Evolutionary conservation across 2,888 invertebrate species (phyloP), one percentile per base, ranked within the genome.

Genomic region (Chydorus sphaericus): DNA sequence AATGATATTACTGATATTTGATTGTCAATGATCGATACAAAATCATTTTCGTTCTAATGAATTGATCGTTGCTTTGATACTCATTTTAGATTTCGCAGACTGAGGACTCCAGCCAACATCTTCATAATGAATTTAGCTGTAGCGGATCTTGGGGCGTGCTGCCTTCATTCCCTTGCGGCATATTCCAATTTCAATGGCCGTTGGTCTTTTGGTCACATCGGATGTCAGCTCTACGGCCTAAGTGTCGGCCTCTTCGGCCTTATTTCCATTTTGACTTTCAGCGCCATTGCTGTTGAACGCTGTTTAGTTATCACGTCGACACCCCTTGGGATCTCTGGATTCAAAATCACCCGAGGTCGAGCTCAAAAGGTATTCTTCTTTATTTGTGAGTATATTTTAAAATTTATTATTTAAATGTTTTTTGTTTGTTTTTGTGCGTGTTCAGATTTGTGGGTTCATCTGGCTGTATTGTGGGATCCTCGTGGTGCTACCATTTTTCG

Each of bases 201-300:
- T 18, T 74, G 74, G 74, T 65, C 67, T 16, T 74, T 73, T 59
- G 72, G 72, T 18, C 44, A n/a, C n/a, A 11, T 44, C 70, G 71
- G 70, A 3, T 75, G 75, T 62, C 67, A 70, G 58, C 56, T 74
- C 18, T 75, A 75, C 62, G 75, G 73, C 5, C 66, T 71, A n/a
- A 66, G 71, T 3, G 73, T 74, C 2, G 75, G 73, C 2, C 66
- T 73, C 29, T 71, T 72, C 44, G 75, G 75, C 3, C 64, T 74
- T 48, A 69, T 72, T 59, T 73, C 74, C 26, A 74, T 75, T 54
- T 69, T 73, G 60, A 74, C 73, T 1, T 66, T 75, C 54, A 67
- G 73, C 0, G 68, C 70, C 26, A 75, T 75, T 56, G 70, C 75
- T 1, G 65, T 73, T 14, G 75, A 75, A 61, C 65, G 75, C 3